Evolutionary conservation across 2,113 vertebrate genomes (phyloP), one percentile per base, ranked within the genome.

Genomic region (Epinephelus lanceolatus): DNA sequence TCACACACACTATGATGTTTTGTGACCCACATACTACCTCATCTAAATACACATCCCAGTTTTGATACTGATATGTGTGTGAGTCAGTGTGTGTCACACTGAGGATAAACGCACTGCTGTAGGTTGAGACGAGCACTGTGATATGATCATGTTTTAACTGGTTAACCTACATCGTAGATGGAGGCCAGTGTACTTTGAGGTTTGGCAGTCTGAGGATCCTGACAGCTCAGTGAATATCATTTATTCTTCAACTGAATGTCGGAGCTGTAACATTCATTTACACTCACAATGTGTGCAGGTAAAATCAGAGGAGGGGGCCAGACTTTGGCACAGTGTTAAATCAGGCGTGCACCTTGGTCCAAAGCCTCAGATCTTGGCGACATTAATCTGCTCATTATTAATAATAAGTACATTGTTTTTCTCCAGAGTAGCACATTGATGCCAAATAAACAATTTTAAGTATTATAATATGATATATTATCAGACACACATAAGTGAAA

Each of bases 11-110:
- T 66, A 25, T 18, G 77, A 74, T 91, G 88, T 85, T 86, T 72
- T 81, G 61, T 92, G 90, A 90, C 91, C 91, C 88, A 93, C 85
- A 92, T 91, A 81, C 78, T 19, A 71, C 37, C 74, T 73, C 72
- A 70, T 86, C 76, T 61, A 52, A 83, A 89, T 67, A 80, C 65
- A 65, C 55, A 70, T 69, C 62, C 77, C 73, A 33, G 66, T 66
- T 78, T 73, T 66, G 61, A 79, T 59, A 57, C 59, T 42, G 63
- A 42, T 51, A 21, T n/a, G 47, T 17, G 62, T 59, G 68, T 67
- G 84, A 18, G 61, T 62, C 45, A 3, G 69, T 52, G 45, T 40
- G 6, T 25, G 11, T 27, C 27, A 21, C 69, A 59, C 55, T 45
- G 40, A 53, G 67, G 0, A 67, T 74, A 37, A 13, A 66, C 1